A percentile compares a stretch with the other conserved stretches of the same genome.
These are phyloP conservation scores for Onthophagus sagittarius DNA, from an alignment of 2,888 invertebrate species.

Conservation along the genomic window DNA sequence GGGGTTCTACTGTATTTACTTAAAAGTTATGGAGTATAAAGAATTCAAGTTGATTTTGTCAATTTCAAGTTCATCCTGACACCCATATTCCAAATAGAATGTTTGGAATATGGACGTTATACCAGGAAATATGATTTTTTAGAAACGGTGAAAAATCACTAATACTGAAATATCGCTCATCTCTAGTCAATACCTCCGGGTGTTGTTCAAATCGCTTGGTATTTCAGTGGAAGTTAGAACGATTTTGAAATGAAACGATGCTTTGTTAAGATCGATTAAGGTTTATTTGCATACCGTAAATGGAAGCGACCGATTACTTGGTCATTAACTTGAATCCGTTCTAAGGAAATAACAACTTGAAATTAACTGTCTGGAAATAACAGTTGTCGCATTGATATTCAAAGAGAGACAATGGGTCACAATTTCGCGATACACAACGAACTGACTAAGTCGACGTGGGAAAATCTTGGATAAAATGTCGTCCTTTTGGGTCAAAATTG, in stretches of 20 bases:
- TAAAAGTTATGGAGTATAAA: no score
- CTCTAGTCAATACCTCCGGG: not conserved
- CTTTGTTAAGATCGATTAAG: not conserved
- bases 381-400: not conserved
- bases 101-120: no score
- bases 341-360: not conserved
- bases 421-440: not conserved
- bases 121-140: no score
- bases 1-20: no score
- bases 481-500: constrained; percentile 1
- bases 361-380: not conserved
- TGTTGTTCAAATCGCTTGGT: not conserved
- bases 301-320: not conserved
- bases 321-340: not conserved
- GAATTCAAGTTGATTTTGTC: no score
- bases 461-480: not conserved
- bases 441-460: constrained; percentile 7
- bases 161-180: no score
- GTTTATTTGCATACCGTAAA: not conserved
- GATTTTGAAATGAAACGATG: not conserved
- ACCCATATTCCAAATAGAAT: no score
- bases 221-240: not conserved
- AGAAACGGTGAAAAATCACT: no score
- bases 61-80: no score
- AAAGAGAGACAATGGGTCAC: constrained; percentile 1